Evolutionary conservation across 2,888 invertebrate genomes (phyloP).

Genomic region (Sesamia inferens): DNA sequence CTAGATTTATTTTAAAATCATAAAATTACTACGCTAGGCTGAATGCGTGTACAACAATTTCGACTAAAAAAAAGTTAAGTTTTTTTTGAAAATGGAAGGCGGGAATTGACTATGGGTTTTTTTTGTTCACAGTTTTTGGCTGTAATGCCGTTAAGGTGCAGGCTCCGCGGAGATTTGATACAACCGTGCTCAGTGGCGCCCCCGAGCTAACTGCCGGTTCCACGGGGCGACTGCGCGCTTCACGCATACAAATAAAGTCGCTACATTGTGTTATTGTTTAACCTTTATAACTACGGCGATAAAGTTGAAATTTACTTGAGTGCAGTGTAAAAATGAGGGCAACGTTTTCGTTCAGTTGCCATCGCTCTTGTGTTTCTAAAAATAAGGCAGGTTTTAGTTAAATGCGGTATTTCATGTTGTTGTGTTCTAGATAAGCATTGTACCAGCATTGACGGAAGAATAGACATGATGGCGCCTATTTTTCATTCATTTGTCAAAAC

Average conservation of each 20-base stretch:
- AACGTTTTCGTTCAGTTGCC: slow-evolving; percentile 31
- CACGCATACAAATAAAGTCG: slow-evolving; percentile 67
- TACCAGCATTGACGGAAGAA: slow-evolving; percentile 80
- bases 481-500: slow-evolving; percentile 75
- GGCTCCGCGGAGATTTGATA: slow-evolving; percentile 68
- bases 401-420: slow-evolving; percentile 20
- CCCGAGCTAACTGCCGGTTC: slow-evolving; percentile 79
- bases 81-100: slow-evolving; percentile 73
- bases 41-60: slow-evolving; percentile 18
- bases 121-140: slow-evolving; percentile 74
- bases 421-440: slow-evolving; percentile 69
- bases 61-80: slow-evolving; percentile 19
- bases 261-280: slow-evolving; percentile 57
- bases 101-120: slow-evolving; percentile 71
- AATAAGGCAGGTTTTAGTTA: slow-evolving; percentile 64
- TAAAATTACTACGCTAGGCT: slow-evolving; percentile 31
- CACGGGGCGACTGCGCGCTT: slow-evolving; percentile 81
- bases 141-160: slow-evolving; percentile 66
- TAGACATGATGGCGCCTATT: slow-evolving; percentile 82
- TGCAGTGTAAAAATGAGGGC: slow-evolving; percentile 47
- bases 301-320: slow-evolving; percentile 68
- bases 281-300: slow-evolving; percentile 52
- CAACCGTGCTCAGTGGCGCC: slow-evolving; percentile 83
- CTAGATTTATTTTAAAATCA: slow-evolving; percentile 38
- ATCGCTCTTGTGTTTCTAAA: not conserved